Base-by-base conservation (phyloP, 2,888 invertebrate species). In the Zeuzera pyrina region DNA sequence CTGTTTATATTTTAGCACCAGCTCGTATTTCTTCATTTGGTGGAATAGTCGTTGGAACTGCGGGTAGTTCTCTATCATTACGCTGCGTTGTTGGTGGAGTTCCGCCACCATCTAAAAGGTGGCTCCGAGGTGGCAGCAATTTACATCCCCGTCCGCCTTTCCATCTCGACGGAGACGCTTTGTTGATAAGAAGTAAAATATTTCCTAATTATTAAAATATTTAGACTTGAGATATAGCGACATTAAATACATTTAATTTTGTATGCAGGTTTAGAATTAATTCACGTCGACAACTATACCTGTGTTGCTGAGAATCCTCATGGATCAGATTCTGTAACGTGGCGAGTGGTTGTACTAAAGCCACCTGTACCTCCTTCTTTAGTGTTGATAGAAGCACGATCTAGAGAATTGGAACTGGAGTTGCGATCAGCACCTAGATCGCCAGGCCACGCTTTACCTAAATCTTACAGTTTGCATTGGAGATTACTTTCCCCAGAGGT, bases 21-120 rank as follows among this genome's bases (percentile, higher is more conserved):
- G 94, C 95, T 2, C 86, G 91, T 39, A 94, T 95, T 37, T 93
- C 93, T 1, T 93, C 94, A 5, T 95, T 95, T 57, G 92, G 94
- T 2, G 90, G 91, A 47, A 63, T 87, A 23, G 73, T 91, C 12
- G 85, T 89, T 30, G 88, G 89, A 38, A 87, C 91, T 1, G 90
- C 91, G 33, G 91, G 91, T 28, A 87, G 87, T 0, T 83, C 87
- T 2, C 76, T 91, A 15, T 78, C 87, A 1, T 65, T 94, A 10
- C 89, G 91, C 3, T 94, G 94, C 56, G 73, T 89, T 27, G 89
- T 90, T 1, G 89, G 89, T 8, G 92, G 94, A 0, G 89, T 91
- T 45, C 94, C 94, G 2, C 88, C 89, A 1, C 93, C 93, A 0
- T 85, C 89, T 15, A 89, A 91, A 23, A 79, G 88, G 12, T 94